Base-by-base conservation (phyloP, 2,888 invertebrate species). In the Epirrhoe tristata region DNA sequence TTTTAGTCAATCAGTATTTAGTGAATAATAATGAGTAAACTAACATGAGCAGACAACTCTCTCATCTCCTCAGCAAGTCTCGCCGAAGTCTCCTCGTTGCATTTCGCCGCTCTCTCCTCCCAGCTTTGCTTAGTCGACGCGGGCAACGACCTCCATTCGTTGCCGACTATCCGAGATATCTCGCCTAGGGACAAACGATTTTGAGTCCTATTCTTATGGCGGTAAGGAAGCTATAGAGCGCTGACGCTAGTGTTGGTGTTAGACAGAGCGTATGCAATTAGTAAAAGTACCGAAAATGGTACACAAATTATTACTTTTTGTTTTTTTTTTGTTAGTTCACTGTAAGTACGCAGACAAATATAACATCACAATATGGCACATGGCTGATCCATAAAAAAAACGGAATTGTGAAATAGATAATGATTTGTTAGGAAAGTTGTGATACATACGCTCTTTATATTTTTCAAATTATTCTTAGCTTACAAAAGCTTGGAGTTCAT, bases 91-190 rank as follows among this genome's bases (percentile, higher is more conserved):
- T 98, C 98, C 86, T 98, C 98, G 82, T 99, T 99, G 86, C 98
- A 96, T 79, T 96, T 95, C 36, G 96, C 95, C 0, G 99, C 99
- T 62, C 97, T 95, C 86, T 98, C 98, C 91, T 99, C 99, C 96
- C 98, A 99, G 70, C 95, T 95, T 87, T 98, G 97, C 86, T 99
- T 99, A 74, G 98, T 97, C 63, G 95, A 95, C 0, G 97, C 95
- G 0, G 98, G 96, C 74, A 99, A 94, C 69, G 97, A 97, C 75
- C 99, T 96, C 99, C 99, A 99, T 95, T 99, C 96, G 84, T 95
- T 96, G 73, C 96, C 96, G 50, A 96, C 96, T 82, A 96, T 95
- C 55, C 96, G 94, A 36, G 96, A 96, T 74, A 96, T 96, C 81
- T 96, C 96, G 69, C 94, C 94, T 94, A 81, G 64, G 63, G 61